phyloP scores from a whole-genome alignment of 2,113 vertebrate species.

The Pavo muticus region DNA sequence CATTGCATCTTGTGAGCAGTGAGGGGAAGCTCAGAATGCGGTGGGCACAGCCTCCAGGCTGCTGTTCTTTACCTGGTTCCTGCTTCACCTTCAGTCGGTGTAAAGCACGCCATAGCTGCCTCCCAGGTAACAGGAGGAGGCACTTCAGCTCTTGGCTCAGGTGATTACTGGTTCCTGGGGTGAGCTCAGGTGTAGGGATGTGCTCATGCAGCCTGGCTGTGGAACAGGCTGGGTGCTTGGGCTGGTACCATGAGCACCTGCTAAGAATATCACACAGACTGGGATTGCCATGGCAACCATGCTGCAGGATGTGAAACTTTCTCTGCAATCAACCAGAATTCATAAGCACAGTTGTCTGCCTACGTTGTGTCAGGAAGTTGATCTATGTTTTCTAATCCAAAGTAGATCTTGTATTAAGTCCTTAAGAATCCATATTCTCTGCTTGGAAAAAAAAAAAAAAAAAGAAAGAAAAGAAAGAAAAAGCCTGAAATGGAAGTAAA shows the following conservation, averaged over 20 bases:
- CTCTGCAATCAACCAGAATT: slow-evolving; percentile 48
- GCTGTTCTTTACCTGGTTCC: too few species aligned
- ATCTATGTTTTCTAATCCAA: background rate
- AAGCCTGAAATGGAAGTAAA: too few species aligned
- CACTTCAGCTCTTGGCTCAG: background rate
- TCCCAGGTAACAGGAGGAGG: background rate
- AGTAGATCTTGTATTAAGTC: background rate
- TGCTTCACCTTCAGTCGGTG: too few species aligned
- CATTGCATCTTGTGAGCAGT: too few species aligned
- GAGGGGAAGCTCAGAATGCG: too few species aligned
- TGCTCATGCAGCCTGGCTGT: slow-evolving; percentile 42
- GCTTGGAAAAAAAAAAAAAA: background rate
- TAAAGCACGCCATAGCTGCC: too few species aligned
- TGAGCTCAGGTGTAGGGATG: slow-evolving; percentile 7
- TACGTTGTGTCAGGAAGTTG: background rate
- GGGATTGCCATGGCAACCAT: slow-evolving; percentile 79
- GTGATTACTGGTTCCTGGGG: background rate
- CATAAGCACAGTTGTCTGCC: slow-evolving; percentile 31
- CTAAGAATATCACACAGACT: slow-evolving; percentile 78
- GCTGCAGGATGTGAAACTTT: slow-evolving; percentile 74
- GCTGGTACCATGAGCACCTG: slow-evolving; percentile 68
- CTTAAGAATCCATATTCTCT: fast-evolving
- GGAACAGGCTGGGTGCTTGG: slow-evolving; percentile 30
- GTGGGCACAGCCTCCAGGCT: too few species aligned
- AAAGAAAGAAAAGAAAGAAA: background rate